Evolutionary conservation across 2,113 vertebrate genomes (phyloP).

Genomic region (Cochlearius cochlearius): DNA sequence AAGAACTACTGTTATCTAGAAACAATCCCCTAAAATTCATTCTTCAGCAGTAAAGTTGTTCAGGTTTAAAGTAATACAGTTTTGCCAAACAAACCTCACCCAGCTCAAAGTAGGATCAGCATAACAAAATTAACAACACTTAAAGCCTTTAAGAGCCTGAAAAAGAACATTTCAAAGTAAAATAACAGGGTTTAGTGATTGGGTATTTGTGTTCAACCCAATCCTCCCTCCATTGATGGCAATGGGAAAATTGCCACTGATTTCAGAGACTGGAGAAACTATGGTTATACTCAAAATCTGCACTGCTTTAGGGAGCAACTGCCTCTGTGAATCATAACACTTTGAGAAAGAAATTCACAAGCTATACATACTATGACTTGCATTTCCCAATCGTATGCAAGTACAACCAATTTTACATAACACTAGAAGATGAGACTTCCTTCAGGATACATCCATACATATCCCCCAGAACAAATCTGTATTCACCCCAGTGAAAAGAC

Average conservation of each 20-base stretch:
- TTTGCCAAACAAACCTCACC: neutral
- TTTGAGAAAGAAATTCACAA: neutral
- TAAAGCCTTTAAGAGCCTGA: neutral
- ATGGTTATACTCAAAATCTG: neutral
- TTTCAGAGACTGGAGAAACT: neutral
- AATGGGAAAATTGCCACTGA: neutral
- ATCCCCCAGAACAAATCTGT: neutral
- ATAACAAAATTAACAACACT: neutral
- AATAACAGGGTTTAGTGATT: neutral
- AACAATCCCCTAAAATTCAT: neutral
- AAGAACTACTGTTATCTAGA: neutral
- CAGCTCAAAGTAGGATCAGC: neutral
- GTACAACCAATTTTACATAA: neutral
- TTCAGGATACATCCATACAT: neutral
- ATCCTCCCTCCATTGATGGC: neutral
- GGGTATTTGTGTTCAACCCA: neutral
- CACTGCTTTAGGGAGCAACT: constrained; percentile 14
- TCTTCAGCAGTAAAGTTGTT: neutral
- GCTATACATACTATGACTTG: neutral
- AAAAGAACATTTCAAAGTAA: neutral
- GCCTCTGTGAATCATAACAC: neutral
- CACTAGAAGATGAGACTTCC: neutral
- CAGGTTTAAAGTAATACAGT: neutral
- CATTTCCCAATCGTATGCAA: neutral
- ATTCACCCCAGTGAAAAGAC: neutral